A percentile compares a stretch with the other conserved stretches of the same genome.
phyloP scores from a whole-genome alignment of 2,113 vertebrate genomes.

The Eurypyga helias region DNA sequence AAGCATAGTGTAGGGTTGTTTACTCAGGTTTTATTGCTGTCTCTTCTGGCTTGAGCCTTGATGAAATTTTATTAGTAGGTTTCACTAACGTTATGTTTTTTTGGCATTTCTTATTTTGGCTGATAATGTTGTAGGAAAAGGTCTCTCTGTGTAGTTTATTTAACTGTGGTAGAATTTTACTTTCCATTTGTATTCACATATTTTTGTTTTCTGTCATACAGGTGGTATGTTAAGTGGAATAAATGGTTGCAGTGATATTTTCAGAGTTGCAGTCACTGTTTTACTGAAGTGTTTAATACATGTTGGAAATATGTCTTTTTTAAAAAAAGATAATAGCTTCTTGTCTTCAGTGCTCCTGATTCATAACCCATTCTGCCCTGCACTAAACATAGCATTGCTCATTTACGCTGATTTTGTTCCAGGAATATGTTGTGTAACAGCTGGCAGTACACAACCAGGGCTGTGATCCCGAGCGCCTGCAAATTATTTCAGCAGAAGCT shows the following conservation, averaged over 20 bases:
- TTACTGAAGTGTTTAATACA: slow-evolving; percentile 12
- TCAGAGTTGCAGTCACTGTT: not conserved
- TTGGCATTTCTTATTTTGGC: slow-evolving; percentile 46
- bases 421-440: slow-evolving; percentile 63
- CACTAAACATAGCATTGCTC: slow-evolving; percentile 44
- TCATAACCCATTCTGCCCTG: slow-evolving; percentile 51
- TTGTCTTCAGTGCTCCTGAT: slow-evolving; percentile 53
- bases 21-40: slow-evolving; percentile 38
- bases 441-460: not conserved
- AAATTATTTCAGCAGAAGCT: slow-evolving; percentile 40
- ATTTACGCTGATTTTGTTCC: not conserved
- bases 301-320: not conserved
- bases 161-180: not conserved
- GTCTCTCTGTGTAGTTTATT: slow-evolving; percentile 28
- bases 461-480: not conserved
- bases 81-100: slow-evolving; percentile 35
- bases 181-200: slow-evolving; percentile 30
- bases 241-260: slow-evolving; percentile 42
- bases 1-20: not conserved
- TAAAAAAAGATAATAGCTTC: not conserved
- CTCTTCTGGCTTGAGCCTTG: not conserved
- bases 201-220: slow-evolving; percentile 37
- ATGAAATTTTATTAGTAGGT: slow-evolving; percentile 18
- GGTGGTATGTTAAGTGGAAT: slow-evolving; percentile 21
- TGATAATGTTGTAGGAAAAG: slow-evolving; percentile 28